Evolutionary conservation across 2,888 invertebrate species (phyloP).

Genomic region (Meandrusa payeni): DNA sequence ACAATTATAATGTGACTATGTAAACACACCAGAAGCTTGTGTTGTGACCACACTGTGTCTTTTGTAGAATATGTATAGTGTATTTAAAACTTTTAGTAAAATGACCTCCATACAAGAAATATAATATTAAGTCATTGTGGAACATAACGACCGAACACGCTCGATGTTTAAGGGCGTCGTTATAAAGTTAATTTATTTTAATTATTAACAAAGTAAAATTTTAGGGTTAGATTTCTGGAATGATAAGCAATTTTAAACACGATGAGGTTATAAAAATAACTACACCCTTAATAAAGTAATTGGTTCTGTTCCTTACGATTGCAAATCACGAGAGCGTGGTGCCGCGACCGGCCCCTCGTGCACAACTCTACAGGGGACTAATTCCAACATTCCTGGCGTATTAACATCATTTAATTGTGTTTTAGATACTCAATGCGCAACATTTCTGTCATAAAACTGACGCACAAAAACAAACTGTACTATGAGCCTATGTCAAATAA

Average conservation of each 20-base stretch:
- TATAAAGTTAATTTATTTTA: slow-evolving; percentile 22
- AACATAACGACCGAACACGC: slow-evolving; percentile 1
- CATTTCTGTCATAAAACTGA: no score
- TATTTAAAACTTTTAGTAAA: no score
- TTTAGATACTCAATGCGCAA: no score
- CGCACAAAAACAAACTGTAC: no score
- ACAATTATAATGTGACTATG: no score
- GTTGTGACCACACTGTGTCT: no score
- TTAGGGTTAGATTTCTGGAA: slow-evolving; percentile 8
- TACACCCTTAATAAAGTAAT: slow-evolving; percentile 22
- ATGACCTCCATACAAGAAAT: no score
- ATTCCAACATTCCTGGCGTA: slow-evolving; percentile 1
- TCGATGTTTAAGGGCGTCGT: background rate
- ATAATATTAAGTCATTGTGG: slow-evolving; percentile 6
- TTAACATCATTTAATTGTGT: background rate
- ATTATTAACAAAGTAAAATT: slow-evolving; percentile 20
- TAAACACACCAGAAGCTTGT: no score
- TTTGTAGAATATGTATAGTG: no score
- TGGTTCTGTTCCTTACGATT: slow-evolving; percentile 12
- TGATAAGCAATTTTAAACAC: slow-evolving; percentile 15
- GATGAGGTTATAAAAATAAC: slow-evolving; percentile 23
- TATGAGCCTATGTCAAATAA: no score
- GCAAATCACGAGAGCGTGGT: slow-evolving; percentile 9
- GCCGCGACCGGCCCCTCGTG: background rate
- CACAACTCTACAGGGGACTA: slow-evolving; percentile 1